phyloP scores from a whole-genome alignment of 2,113 vertebrate genomes.

The Neopipo cinnamomea region DNA sequence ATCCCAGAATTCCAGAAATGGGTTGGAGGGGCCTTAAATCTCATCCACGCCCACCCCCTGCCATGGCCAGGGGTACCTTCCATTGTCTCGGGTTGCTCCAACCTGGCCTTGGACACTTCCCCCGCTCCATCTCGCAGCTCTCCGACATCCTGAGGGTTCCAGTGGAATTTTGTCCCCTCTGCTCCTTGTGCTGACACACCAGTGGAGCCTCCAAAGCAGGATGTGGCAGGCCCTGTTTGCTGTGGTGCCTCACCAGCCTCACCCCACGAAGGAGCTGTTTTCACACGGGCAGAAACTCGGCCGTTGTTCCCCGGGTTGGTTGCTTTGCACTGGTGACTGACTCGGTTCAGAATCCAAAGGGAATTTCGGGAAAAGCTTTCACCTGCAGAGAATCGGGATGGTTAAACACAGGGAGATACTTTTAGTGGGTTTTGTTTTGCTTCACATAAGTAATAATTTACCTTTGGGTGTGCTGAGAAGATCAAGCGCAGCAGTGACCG shows the following conservation, averaged over 20 bases:
- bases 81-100: neutral
- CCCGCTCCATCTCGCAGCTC: neutral
- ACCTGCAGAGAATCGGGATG: neutral
- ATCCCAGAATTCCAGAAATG: neutral
- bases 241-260: neutral
- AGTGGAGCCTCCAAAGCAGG: neutral
- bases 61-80: no score
- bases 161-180: neutral
- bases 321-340: neutral
- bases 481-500: neutral
- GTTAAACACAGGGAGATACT: neutral
- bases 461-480: neutral
- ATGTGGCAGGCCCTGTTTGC: neutral
- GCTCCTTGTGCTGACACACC: neutral
- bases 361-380: constrained; percentile 14
- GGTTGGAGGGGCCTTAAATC: neutral
- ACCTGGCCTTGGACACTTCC: neutral
- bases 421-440: neutral
- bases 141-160: neutral
- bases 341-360: neutral
- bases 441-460: neutral
- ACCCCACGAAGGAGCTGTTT: neutral
- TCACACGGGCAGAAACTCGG: neutral
- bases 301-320: neutral
- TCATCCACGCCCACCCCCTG: neutral